Evolutionary conservation across 2,888 invertebrate species (phyloP).

Genomic region (Sabatieria punctata): DNA sequence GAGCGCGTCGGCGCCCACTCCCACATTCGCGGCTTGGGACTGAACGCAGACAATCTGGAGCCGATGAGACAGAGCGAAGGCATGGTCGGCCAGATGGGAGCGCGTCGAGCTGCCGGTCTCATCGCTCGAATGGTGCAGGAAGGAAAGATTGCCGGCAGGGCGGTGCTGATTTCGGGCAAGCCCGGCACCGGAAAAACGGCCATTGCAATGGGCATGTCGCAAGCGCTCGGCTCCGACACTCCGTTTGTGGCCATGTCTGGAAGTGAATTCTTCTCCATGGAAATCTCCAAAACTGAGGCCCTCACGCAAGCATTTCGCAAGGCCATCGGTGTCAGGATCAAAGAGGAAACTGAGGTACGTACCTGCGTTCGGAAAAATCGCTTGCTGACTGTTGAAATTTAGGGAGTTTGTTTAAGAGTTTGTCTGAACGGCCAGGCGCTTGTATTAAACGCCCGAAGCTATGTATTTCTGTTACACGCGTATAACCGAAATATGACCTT

Average conservation of each 20-base stretch:
- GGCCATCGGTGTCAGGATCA: constrained; percentile 79
- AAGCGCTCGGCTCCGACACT: constrained; percentile 77
- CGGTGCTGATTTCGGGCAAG: constrained; percentile 81
- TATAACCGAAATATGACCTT: too few species aligned
- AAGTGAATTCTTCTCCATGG: constrained; percentile 90
- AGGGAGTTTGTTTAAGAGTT: neutral
- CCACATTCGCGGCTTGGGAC: constrained; percentile 84
- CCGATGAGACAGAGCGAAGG: constrained; percentile 84
- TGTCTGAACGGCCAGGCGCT: neutral
- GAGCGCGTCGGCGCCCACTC: constrained; percentile 63
- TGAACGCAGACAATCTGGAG: constrained; percentile 72
- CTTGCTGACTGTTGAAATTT: too few species aligned
- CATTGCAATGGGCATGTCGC: constrained; percentile 69
- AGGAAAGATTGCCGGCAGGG: constrained; percentile 89
- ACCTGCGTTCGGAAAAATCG: neutral
- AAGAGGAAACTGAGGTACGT: constrained; percentile 42
- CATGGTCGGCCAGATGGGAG: constrained; percentile 77
- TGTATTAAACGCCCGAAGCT: neutral
- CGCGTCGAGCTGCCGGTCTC: constrained; percentile 81
- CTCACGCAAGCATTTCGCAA: constrained; percentile 87
- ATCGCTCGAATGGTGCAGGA: constrained; percentile 95
- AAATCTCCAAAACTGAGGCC: constrained; percentile 98
- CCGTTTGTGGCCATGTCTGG: constrained; percentile 98
- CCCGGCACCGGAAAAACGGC: constrained; percentile 97
- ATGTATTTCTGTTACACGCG: too few species aligned